These are phyloP conservation scores for Hemiscyllium ocellatum DNA, from an alignment of 2,113 vertebrate species.

Conservation along the genomic window DNA sequence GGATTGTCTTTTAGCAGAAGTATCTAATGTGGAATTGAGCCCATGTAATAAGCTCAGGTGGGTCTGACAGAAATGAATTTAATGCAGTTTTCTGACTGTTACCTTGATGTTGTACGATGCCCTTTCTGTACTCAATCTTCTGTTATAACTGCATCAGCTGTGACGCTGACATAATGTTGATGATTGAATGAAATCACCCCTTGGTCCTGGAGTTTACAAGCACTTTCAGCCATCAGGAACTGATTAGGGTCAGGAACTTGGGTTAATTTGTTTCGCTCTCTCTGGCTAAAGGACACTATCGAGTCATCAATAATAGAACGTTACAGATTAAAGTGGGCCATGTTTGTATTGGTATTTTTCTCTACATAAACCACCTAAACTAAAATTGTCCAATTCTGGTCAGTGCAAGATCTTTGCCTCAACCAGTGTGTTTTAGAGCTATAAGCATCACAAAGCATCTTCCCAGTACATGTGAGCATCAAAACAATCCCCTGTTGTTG, in stretches of 20 bases:
- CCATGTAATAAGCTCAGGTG: background rate
- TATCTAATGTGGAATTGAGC: background rate
- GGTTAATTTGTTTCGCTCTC: slow-evolving; percentile 20
- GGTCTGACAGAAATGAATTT: background rate
- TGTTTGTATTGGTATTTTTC: background rate
- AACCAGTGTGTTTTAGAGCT: background rate
- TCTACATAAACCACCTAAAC: background rate
- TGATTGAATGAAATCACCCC: background rate
- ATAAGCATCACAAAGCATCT: background rate
- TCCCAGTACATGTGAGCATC: background rate
- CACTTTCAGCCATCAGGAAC: background rate
- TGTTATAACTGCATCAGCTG: background rate
- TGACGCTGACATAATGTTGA: background rate
- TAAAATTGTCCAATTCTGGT: background rate
- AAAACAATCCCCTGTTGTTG: background rate
- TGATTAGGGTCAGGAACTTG: background rate
- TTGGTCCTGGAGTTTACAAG: background rate
- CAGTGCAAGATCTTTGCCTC: background rate
- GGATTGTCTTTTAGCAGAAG: background rate
- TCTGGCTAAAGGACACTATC: background rate
- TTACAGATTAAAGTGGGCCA: background rate
- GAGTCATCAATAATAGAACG: background rate
- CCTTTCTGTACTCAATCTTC: background rate
- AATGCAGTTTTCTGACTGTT: background rate
- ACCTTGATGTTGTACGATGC: background rate